Conservation (phyloP, 2,797 vertebrate genomes). For the Micromesistius poutassou region DNA sequence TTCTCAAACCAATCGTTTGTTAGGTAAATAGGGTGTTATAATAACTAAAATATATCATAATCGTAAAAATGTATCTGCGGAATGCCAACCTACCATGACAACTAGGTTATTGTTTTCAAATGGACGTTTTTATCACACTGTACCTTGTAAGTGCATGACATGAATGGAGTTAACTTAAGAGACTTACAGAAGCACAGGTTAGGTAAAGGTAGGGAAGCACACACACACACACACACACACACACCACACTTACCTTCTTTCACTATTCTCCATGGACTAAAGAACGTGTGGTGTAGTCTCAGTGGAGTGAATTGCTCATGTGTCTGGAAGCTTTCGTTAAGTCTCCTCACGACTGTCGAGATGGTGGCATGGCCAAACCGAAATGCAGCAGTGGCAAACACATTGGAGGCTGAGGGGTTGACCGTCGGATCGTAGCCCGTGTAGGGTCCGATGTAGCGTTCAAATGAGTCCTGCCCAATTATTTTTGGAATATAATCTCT, state of each 20-base stretch:
- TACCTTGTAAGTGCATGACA: background rate
- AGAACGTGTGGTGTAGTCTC: conserved; percentile 80
- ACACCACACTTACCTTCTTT: conserved; percentile 79
- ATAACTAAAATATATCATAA: background rate
- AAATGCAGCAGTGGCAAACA: conserved; percentile 94
- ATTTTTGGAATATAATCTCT: conserved; percentile 92
- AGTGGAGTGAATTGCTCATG: conserved; percentile 73
- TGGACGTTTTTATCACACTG: background rate
- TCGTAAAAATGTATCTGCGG: background rate
- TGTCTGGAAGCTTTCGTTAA: conserved; percentile 81
- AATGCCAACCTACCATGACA: background rate
- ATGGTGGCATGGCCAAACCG: conserved; percentile 91
- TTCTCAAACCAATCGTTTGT: background rate
- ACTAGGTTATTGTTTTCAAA: background rate
- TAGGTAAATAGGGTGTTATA: background rate
- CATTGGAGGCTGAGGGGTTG: conserved; percentile 84
- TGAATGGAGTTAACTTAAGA: background rate
- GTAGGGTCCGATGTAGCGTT: conserved; percentile 78
- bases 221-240: background rate
- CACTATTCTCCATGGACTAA: conserved; percentile 91
- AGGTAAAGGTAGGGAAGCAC: background rate
- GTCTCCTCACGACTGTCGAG: conserved; percentile 70
- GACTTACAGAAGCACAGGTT: background rate
- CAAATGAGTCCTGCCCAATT: conserved; percentile 78
- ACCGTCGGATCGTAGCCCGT: conserved; percentile 76